phyloP scores from a whole-genome alignment of 2,797 vertebrate genomes.

The Sebastes kiyomatsui region DNA sequence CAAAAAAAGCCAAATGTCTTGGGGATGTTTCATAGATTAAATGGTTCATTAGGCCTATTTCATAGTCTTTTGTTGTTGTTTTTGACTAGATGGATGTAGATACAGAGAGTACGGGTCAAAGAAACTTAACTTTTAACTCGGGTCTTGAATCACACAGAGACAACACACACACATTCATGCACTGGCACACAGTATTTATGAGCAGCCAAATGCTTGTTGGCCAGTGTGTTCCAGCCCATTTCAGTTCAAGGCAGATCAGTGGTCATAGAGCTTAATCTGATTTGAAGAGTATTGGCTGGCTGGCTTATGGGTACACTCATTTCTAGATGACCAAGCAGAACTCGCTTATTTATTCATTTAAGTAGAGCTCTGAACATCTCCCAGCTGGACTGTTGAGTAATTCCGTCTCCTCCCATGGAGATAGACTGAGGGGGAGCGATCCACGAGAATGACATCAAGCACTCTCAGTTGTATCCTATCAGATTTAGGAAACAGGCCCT shows the following conservation, averaged over 20 bases:
- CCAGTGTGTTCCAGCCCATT: slow-evolving; percentile 36
- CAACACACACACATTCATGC: slow-evolving; percentile 7
- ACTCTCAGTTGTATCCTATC: slow-evolving; percentile 16
- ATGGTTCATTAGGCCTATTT: not conserved
- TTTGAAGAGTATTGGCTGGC: slow-evolving; percentile 38
- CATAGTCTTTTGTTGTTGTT: not conserved
- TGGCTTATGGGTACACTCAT: slow-evolving; percentile 37
- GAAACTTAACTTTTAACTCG: not conserved
- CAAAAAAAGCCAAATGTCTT: not conserved
- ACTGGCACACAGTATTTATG: slow-evolving; percentile 20
- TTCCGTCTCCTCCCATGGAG: slow-evolving; percentile 16
- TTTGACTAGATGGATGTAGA: not conserved
- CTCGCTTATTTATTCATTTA: slow-evolving; percentile 50
- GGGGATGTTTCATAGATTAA: not conserved
- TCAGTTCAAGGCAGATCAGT: slow-evolving; percentile 46
- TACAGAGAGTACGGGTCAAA: not conserved
- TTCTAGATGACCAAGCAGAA: slow-evolving; percentile 54
- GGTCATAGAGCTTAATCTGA: slow-evolving; percentile 56
- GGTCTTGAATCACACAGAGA: slow-evolving; percentile 9
- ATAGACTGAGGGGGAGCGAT: slow-evolving; percentile 1
- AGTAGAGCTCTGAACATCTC: slow-evolving; percentile 39
- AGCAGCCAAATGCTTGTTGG: slow-evolving; percentile 31
- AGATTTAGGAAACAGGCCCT: slow-evolving; percentile 25
- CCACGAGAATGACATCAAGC: slow-evolving; percentile 20
- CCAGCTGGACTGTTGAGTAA: slow-evolving; percentile 42